Percentiles rank a stretch among this genome's conserved stretches.
These are phyloP conservation scores for Ancistrus triradiatus DNA, from an alignment of 2,113 vertebrate species.

Conservation along the genomic window DNA sequence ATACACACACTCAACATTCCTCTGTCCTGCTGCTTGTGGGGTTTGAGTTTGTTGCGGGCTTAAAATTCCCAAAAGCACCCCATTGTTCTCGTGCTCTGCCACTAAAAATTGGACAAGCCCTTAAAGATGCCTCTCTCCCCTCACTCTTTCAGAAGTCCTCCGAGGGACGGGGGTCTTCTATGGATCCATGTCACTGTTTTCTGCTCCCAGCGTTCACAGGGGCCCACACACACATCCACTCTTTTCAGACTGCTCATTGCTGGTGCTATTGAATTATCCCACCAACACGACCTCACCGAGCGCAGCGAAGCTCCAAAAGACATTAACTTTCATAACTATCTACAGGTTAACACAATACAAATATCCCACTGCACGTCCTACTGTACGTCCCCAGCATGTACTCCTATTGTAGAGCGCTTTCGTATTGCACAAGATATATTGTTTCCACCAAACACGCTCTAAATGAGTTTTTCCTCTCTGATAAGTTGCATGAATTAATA, in stretches of 20 bases:
- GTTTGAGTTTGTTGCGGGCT: conserved; percentile 35
- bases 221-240: too few relatives aligned
- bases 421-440: conserved; percentile 26
- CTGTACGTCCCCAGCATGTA: neutral
- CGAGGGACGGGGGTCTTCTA: conserved; percentile 1
- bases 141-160: conserved; percentile 37
- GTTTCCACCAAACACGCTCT: neutral
- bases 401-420: conserved; percentile 1
- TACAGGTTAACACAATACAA: conserved; percentile 18
- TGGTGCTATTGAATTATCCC: neutral
- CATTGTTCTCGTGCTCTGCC: conserved; percentile 46
- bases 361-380: neutral
- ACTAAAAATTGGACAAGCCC: conserved; percentile 34
- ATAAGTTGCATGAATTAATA: conserved; percentile 56
- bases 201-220: conserved; percentile 17
- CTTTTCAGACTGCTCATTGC: too few relatives aligned
- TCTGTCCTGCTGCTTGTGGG: conserved; percentile 29
- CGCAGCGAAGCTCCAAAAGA: neutral
- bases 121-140: conserved; percentile 34
- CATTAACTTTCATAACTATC: conserved; percentile 20
- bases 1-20: conserved; percentile 35
- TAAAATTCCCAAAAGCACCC: conserved; percentile 48
- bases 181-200: conserved; percentile 39
- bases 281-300: conserved; percentile 2
- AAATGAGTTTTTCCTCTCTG: conserved; percentile 36